A percentile compares a stretch with the other conserved stretches of the same genome.
Conservation (phyloP, 1,140 invertebrate species). For the Camponotus floridanus region DNA sequence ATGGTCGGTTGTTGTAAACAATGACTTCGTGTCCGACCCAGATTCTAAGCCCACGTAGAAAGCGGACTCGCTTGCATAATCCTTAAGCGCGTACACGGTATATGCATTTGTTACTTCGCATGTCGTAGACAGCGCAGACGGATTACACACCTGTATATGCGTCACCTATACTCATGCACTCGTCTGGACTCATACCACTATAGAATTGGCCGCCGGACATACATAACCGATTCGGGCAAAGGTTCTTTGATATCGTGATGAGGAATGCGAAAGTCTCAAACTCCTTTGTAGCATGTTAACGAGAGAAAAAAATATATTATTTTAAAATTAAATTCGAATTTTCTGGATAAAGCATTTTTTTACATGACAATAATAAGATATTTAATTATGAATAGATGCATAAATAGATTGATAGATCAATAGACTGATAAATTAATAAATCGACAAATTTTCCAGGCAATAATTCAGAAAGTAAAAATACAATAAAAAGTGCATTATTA, state of each 20-base stretch:
- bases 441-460: too few relatives aligned
- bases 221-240: background rate
- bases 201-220: slow-evolving; percentile 8
- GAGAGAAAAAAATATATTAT: background rate
- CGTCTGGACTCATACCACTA: slow-evolving; percentile 8
- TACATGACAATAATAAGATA: background rate
- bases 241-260: background rate
- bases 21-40: slow-evolving; percentile 80
- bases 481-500: too few relatives aligned
- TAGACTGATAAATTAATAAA: too few relatives aligned
- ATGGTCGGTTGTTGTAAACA: slow-evolving; percentile 78
- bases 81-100: slow-evolving; percentile 57
- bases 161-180: slow-evolving; percentile 28
- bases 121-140: slow-evolving; percentile 45
- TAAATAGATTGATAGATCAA: background rate
- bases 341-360: background rate
- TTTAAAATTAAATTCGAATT: background rate
- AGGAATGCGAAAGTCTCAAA: background rate
- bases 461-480: background rate
- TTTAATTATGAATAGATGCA: background rate
- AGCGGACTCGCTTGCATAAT: slow-evolving; percentile 81
- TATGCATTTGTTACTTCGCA: slow-evolving; percentile 52
- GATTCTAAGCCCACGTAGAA: slow-evolving; percentile 82
- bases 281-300: background rate
- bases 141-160: slow-evolving; percentile 61